A percentile compares a stretch with the other conserved stretches of the same genome.
phyloP scores from a whole-genome alignment of 2,113 vertebrate genomes.

The Paradoxurus hermaphroditus region DNA sequence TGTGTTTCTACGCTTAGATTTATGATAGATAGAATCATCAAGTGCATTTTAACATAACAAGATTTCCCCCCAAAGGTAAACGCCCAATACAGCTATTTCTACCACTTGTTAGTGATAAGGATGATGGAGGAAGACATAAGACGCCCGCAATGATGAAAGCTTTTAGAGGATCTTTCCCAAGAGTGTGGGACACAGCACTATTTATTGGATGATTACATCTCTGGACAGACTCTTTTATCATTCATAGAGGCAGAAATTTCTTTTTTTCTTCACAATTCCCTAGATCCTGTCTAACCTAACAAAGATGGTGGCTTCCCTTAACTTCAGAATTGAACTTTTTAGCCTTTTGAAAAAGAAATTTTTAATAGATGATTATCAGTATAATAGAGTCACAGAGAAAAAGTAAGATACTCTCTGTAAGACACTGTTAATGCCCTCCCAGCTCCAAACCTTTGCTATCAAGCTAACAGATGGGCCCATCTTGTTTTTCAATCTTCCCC shows the following conservation, averaged over 20 bases:
- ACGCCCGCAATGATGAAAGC: background rate
- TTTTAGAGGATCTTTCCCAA: background rate
- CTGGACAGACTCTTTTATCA: slow-evolving; percentile 34
- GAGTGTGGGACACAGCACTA: background rate
- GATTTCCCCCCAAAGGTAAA: slow-evolving; percentile 27
- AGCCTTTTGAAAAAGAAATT: slow-evolving; percentile 47
- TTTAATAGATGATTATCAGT: slow-evolving; percentile 22
- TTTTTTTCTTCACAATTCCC: background rate
- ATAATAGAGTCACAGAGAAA: background rate
- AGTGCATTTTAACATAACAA: slow-evolving; percentile 39
- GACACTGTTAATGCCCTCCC: background rate
- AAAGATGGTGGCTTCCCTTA: background rate
- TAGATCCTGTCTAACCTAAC: background rate
- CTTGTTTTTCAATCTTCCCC: slow-evolving; percentile 18
- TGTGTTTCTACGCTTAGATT: slow-evolving; percentile 28
- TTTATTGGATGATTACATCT: slow-evolving; percentile 2
- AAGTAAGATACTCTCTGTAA: background rate
- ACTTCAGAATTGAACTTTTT: slow-evolving; percentile 2
- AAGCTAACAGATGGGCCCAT: slow-evolving; percentile 18
- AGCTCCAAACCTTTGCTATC: background rate
- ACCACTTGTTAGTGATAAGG: background rate
- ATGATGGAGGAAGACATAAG: background rate
- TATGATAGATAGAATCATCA: slow-evolving; percentile 23
- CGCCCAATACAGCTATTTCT: background rate
- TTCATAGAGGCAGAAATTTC: slow-evolving; percentile 18